Percentiles rank a stretch among this genome's conserved stretches.
phyloP scores from a whole-genome alignment of 2,888 invertebrate species.

The Melipona bicolor region DNA sequence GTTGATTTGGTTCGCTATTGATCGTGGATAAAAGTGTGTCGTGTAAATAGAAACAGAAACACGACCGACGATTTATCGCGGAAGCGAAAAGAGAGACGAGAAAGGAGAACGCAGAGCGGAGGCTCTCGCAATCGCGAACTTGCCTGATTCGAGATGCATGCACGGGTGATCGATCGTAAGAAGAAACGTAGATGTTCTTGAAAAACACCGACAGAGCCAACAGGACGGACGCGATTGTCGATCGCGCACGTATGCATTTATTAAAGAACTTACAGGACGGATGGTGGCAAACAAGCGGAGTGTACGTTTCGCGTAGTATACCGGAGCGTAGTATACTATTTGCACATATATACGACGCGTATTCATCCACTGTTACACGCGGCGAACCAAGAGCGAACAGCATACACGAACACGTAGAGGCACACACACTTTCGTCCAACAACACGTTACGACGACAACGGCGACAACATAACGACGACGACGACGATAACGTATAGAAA shows the following conservation, averaged over 20 bases:
- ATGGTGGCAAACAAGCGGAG: slow-evolving; percentile 45
- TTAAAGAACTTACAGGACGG: slow-evolving; percentile 51
- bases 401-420: too few relatives aligned
- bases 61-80: neutral
- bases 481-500: slow-evolving; percentile 19
- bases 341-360: slow-evolving; percentile 24
- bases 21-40: slow-evolving; percentile 32
- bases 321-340: slow-evolving; percentile 44
- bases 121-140: neutral
- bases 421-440: slow-evolving; percentile 3
- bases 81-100: neutral
- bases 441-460: neutral
- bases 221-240: slow-evolving; percentile 42
- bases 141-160: neutral
- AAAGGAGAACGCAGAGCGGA: neutral
- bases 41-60: slow-evolving; percentile 38
- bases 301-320: slow-evolving; percentile 48
- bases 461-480: too few relatives aligned
- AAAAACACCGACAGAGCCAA: slow-evolving; percentile 17
- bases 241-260: slow-evolving; percentile 58
- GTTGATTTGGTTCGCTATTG: slow-evolving; percentile 34
- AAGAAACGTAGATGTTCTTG: slow-evolving; percentile 11
- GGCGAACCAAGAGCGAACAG: slow-evolving; percentile 15
- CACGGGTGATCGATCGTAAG: neutral
- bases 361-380: slow-evolving; percentile 34